Base-by-base conservation (phyloP, 2,113 vertebrate species). In the Procavia capensis region DNA sequence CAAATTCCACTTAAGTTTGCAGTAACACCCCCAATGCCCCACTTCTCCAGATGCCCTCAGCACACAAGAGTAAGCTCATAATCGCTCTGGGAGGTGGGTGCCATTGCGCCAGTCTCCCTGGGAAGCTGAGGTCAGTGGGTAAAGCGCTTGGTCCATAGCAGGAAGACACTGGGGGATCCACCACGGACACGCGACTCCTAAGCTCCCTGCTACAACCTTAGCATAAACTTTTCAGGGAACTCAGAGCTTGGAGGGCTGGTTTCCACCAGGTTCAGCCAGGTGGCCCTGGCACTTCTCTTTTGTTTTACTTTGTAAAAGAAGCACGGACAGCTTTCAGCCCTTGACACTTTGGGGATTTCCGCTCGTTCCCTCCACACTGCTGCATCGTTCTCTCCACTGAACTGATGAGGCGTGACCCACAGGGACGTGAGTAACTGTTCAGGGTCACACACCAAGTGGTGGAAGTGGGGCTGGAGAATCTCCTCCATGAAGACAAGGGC, bases 81-180 rank as follows among this genome's bases (percentile, higher is more conserved):
- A 24, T 9, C 3, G 6, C 43, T 5, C 16, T 27, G 29, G 19
- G 5, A 90, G 31, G 24, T 3, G 0, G 2, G 0, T 2, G 1
- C 31, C 31, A 3, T n/a, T 41, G n/a, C 45, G 54, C 43, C 78
- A 36, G 19, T 22, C 50, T 31, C 45, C 3, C 1, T 5, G n/a
- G 41, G 20, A 63, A 39, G 31, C 72, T 29, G 39, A 63, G 16
- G 66, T 50, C 85, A n/a, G 29, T n/a, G n/a, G 59, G 66, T 1
- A 7, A 27, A 63, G 50, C 78, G 34, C 3, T 64, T 39, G 87
- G 34, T 61, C 50, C n/a, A 36, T 57, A 36, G 36, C 31, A 7
- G 61, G 29, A 34, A 50, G 47, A 3, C 24, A 1, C 3, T 14
- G 10, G 27, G 41, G 63, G 13, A 54, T 34, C 57, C 63, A 43